Conservation (phyloP, 2,113 vertebrate genomes). For the Pterocles orientalis region DNA sequence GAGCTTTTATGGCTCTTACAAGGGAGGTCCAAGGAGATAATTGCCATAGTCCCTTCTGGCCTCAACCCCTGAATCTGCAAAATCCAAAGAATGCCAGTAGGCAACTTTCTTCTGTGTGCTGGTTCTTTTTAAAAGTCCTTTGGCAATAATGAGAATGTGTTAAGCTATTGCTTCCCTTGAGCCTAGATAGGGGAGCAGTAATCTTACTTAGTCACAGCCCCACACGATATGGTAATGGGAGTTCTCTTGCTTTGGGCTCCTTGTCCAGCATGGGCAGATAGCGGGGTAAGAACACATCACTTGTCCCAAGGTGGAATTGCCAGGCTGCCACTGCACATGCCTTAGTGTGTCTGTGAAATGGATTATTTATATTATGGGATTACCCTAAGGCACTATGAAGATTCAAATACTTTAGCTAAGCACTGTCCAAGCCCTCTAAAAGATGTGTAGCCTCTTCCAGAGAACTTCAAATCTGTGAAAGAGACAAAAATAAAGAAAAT, state of each 20-base stretch:
- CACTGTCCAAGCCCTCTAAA: neutral
- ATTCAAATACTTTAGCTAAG: neutral
- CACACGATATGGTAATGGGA: neutral
- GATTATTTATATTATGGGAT: neutral
- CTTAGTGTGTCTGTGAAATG: neutral
- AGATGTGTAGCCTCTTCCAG: neutral
- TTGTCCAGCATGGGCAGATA: neutral
- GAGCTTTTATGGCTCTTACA: neutral
- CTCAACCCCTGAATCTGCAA: neutral
- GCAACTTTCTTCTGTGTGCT: neutral
- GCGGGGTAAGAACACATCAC: neutral
- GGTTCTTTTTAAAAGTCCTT: neutral
- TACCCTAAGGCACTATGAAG: neutral
- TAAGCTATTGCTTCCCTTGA: neutral
- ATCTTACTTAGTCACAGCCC: neutral
- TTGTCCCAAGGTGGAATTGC: neutral
- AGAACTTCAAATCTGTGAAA: neutral
- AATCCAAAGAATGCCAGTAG: neutral
- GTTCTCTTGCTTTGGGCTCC: neutral
- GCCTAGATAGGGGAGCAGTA: neutral
- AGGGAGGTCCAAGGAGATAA: neutral
- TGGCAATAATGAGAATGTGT: neutral
- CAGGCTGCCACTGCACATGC: neutral
- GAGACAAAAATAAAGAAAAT: neutral
- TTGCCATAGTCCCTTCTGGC: neutral